phyloP scores from a whole-genome alignment of 2,113 vertebrate genomes.

The Jacana jacana region DNA sequence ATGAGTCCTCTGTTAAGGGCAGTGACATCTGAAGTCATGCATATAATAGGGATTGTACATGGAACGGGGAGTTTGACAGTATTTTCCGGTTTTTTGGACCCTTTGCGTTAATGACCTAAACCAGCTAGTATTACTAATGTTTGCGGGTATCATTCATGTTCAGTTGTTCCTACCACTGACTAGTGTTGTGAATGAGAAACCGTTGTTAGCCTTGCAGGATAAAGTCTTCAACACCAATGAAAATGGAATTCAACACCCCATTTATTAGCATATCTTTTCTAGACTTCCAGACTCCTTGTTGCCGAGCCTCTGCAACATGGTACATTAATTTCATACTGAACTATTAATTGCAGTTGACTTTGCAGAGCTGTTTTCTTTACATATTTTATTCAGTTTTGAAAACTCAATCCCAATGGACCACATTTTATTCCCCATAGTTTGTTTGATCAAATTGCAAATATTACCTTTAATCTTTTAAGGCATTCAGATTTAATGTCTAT shows the following conservation, averaged over 20 bases:
- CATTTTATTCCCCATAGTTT: slow-evolving; percentile 35
- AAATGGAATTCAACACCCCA: background rate
- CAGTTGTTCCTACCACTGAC: background rate
- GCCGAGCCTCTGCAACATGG: background rate
- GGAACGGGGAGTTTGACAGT: background rate
- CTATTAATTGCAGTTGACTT: slow-evolving; percentile 60
- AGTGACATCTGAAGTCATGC: background rate
- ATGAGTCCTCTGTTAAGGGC: background rate
- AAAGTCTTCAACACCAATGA: background rate
- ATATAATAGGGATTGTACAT: accelerated
- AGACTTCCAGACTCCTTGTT: background rate
- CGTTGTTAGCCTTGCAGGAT: background rate
- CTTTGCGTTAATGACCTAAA: background rate
- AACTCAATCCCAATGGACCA: background rate
- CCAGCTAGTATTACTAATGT: background rate
- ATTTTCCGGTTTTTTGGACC: background rate
- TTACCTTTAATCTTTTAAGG: slow-evolving; percentile 56
- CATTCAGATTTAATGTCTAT: slow-evolving; percentile 3
- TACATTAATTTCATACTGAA: slow-evolving; percentile 27
- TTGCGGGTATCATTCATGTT: background rate
- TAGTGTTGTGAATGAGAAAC: background rate
- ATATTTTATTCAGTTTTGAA: slow-evolving; percentile 21
- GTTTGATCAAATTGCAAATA: slow-evolving; percentile 55
- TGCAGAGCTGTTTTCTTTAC: slow-evolving; percentile 47
- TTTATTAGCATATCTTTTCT: background rate